Evolutionary conservation across 2,113 vertebrate genomes (phyloP), one percentile per base, ranked within the genome.

Genomic region (Pseudopipra pipra): DNA sequence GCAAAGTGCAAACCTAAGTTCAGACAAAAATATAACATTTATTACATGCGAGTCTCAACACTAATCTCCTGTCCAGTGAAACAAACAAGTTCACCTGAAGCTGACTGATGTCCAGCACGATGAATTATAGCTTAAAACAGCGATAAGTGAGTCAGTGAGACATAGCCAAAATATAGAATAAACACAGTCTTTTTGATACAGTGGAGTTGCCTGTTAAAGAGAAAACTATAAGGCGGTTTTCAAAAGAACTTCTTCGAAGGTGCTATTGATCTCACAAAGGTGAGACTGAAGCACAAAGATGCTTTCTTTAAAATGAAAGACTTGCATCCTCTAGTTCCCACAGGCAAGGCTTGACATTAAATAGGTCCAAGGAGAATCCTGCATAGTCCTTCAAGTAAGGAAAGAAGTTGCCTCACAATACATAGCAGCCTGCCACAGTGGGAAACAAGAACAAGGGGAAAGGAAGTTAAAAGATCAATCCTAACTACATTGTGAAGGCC

Each of bases 381-480:
- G 15, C 33, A 49, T 49, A 77, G 79, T 82, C 47, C 49, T 90
- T 68, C 59, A 63, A 81, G 51, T 6, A 66, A 63, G 21, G 19
- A 59, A 71, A 88, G 58, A 93, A 87, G 85, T 43, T 70, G 30
- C 25, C 47, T 89, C 30, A 31, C 43, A 83, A 55, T 83, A 51
- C 44, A 85, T 25, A 89, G 46, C 49, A 89, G 14, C 16, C 63
- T 80, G 55, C 21, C 51, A 70, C 78, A 95, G 41, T 4, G 2
- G 59, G 51, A 84, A 63, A 86, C 59, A 80, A 85, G 55, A 91
- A 80, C 78, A 88, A 71, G 47, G 63, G 10, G 9, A 8, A 19
- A 91, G 35, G 72, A 83, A 88, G 67, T 88, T 84, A 71, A 83
- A 87, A 73, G 88, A 78, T 92, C 68, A 90, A n/a, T 86, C 51